These are phyloP conservation scores for Monarcha castaneiventris DNA, from an alignment of 2,113 vertebrate genomes.

Conservation along the genomic window DNA sequence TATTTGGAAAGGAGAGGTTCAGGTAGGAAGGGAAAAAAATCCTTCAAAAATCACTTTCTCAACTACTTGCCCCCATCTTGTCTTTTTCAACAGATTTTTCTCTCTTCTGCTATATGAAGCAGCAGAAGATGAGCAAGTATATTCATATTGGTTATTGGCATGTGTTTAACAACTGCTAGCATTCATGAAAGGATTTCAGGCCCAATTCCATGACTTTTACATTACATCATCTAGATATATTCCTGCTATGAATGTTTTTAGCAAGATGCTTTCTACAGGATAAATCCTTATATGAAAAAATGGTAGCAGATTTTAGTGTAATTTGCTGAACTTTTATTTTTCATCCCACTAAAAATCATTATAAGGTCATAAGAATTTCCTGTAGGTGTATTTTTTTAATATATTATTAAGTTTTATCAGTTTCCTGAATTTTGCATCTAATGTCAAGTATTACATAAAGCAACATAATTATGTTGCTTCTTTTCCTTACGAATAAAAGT, in stretches of 20 bases:
- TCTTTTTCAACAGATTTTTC: neutral
- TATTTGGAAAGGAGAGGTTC: slow-evolving; percentile 17
- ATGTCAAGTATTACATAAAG: neutral
- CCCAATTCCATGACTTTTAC: neutral
- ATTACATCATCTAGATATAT: neutral
- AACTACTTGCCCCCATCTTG: neutral
- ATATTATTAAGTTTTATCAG: neutral
- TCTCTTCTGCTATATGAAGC: neutral
- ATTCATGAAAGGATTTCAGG: neutral
- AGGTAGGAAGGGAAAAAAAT: neutral
- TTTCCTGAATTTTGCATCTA: neutral
- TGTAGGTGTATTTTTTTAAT: neutral
- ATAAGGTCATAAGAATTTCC: neutral
- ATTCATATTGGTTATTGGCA: neutral
- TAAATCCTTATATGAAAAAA: neutral
- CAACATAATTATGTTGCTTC: neutral
- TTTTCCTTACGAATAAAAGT: neutral
- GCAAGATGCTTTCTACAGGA: neutral
- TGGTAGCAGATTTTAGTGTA: neutral
- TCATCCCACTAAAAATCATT: neutral
- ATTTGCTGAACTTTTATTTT: neutral
- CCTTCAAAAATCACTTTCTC: slow-evolving; percentile 12
- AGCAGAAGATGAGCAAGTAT: neutral
- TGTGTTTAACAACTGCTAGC: neutral
- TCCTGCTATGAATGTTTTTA: neutral